Percentiles rank a stretch among this genome's conserved stretches.
Evolutionary conservation across 2,888 invertebrate genomes (phyloP).

Genomic region (Urechis unicinctus): DNA sequence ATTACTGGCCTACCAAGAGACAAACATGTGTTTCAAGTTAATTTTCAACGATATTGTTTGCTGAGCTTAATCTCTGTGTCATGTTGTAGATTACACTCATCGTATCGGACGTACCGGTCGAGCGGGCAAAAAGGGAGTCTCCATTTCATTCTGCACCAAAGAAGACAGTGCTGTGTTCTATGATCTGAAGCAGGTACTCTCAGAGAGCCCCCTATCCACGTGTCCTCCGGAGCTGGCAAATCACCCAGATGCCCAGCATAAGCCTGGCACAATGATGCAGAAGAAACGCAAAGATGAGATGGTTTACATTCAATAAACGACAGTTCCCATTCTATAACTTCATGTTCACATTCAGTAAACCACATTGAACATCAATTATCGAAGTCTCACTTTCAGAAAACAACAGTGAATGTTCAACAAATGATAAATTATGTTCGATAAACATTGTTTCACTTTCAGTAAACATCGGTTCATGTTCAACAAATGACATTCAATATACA

Average conservation of each 20-base stretch:
- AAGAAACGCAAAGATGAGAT: conserved; percentile 63
- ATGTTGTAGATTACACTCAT: conserved; percentile 65
- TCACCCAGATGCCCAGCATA: conserved; percentile 97
- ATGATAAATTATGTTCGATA: no score
- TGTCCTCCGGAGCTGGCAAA: conserved; percentile 96
- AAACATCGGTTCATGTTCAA: no score
- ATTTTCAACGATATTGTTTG: neutral
- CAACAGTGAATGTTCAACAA: no score
- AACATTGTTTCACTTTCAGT: no score
- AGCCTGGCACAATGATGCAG: conserved; percentile 83
- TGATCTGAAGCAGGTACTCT: conserved; percentile 82
- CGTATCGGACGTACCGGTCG: conserved; percentile 98
- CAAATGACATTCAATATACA: no score
- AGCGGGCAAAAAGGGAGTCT: conserved; percentile 94
- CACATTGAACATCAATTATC: no score
- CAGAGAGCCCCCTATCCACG: conserved; percentile 82
- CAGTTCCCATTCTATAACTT: no score
- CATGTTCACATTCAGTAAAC: no score
- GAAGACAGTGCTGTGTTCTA: conserved; percentile 93
- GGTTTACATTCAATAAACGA: conserved; percentile 8
- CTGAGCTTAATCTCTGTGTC: no score
- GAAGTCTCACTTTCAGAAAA: no score
- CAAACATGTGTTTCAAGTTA: no score
- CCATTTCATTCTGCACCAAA: conserved; percentile 93
- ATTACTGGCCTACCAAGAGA: no score